These are phyloP conservation scores for Epinephelus coioides DNA, from an alignment of 2,797 vertebrate genomes.

Conservation along the genomic window DNA sequence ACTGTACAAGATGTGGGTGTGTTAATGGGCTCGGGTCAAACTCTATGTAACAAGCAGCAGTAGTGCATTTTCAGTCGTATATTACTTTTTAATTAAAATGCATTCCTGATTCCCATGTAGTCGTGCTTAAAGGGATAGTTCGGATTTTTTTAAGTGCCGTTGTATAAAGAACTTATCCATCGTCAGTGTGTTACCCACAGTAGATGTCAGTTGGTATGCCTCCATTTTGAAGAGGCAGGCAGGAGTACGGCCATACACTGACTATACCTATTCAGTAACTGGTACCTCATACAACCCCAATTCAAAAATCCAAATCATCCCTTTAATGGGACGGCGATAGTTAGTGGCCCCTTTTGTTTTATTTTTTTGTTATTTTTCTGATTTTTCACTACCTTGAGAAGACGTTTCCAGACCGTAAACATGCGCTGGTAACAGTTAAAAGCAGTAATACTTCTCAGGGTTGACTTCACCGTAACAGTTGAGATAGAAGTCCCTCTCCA, in stretches of 20 bases:
- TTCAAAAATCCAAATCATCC: too few species aligned
- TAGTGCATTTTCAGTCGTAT: conserved; percentile 10
- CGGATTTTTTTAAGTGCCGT: too few species aligned
- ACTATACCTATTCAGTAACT: too few species aligned
- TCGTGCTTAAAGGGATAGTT: conserved; percentile 23
- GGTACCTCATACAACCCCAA: too few species aligned
- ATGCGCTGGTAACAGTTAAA: conserved; percentile 55
- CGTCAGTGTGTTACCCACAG: too few species aligned
- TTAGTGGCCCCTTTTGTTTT: neutral
- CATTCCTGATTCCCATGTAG: conserved; percentile 23
- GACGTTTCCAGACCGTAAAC: conserved; percentile 48
- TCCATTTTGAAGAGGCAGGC: too few species aligned
- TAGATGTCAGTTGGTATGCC: too few species aligned
- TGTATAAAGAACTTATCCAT: too few species aligned
- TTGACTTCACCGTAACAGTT: neutral
- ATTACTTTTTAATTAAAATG: neutral
- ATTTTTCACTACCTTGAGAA: conserved; percentile 28
- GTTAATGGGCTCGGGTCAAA: neutral
- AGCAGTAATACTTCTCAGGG: conserved; percentile 24
- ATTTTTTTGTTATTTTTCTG: conserved; percentile 8
- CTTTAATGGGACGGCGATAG: neutral
- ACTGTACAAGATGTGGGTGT: conserved; percentile 7
- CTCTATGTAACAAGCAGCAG: conserved; percentile 10
- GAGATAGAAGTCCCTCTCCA: conserved; percentile 6
- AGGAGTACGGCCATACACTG: too few species aligned